Conservation (phyloP, 2,888 invertebrate species). For the Hydrotaea cyrtoneurina region DNA sequence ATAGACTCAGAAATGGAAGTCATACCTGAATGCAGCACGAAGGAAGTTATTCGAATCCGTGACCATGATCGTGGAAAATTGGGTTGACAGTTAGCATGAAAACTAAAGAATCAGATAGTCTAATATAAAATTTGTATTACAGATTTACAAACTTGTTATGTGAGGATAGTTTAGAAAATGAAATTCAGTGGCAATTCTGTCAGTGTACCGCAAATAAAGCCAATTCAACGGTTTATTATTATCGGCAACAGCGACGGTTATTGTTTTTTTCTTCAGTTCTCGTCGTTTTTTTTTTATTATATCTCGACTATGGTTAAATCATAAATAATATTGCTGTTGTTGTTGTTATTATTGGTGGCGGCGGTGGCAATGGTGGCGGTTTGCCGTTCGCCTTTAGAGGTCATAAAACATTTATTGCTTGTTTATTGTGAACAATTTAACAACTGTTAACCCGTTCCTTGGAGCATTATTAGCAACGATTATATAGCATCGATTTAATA, state of each 20-base stretch:
- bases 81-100: no score
- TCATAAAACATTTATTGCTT: constrained; percentile 80
- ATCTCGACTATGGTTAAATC: constrained; percentile 49
- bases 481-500: constrained; percentile 48
- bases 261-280: constrained; percentile 19
- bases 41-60: no score
- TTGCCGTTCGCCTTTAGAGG: constrained; percentile 38
- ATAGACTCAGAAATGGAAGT: no score
- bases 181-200: no score
- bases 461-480: constrained; percentile 58
- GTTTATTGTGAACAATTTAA: constrained; percentile 79
- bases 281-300: constrained; percentile 10
- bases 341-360: background rate
- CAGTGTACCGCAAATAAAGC: background rate
- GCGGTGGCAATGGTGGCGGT: background rate
- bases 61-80: no score
- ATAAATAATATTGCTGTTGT: constrained; percentile 57
- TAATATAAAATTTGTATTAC: no score
- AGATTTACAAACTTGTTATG: no score
- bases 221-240: constrained; percentile 6
- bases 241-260: constrained; percentile 4
- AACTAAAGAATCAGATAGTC: no score
- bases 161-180: no score
- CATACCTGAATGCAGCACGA: no score
- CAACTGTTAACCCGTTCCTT: constrained; percentile 75